A percentile compares a stretch with the other conserved stretches of the same genome.
Conservation (phyloP, 2,888 invertebrate species). For the Oxystoma pomonae region DNA sequence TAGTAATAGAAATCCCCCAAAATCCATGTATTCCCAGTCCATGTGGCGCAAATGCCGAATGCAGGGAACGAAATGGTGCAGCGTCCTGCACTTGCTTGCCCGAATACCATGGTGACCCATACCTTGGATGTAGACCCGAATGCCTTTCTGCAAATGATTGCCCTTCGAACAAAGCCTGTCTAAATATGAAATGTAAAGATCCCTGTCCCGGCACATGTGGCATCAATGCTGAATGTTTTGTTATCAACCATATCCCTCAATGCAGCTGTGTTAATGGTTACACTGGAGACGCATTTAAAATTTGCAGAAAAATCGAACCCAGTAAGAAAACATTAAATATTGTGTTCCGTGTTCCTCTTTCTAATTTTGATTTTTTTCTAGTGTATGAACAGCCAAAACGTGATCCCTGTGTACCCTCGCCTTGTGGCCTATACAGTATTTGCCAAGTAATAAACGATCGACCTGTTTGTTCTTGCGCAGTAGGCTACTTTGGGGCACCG, state of each 20-base stretch:
- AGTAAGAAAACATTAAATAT: conserved; percentile 36
- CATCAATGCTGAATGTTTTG: conserved; percentile 70
- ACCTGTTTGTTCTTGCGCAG: conserved; percentile 73
- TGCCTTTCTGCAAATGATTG: conserved; percentile 77
- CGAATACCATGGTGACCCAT: conserved; percentile 74
- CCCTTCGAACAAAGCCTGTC: conserved; percentile 65
- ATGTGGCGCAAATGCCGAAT: conserved; percentile 75
- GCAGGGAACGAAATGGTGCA: conserved; percentile 69
- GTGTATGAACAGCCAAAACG: conserved; percentile 47
- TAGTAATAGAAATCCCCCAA: conserved; percentile 54
- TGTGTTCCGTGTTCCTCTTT: background rate
- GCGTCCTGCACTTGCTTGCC: conserved; percentile 73
- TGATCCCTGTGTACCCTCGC: conserved; percentile 71
- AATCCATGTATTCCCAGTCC: conserved; percentile 76
- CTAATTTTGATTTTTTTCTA: conserved; percentile 26
- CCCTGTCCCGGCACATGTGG: conserved; percentile 78
- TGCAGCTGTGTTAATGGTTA: conserved; percentile 71
- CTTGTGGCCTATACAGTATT: conserved; percentile 74
- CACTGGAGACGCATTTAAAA: conserved; percentile 66
- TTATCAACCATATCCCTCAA: conserved; percentile 71
- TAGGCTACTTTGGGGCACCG: conserved; percentile 69
- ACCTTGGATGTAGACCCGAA: conserved; percentile 75
- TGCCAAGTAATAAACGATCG: conserved; percentile 68
- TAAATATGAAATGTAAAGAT: conserved; percentile 73
- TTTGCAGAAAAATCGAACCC: conserved; percentile 50